Base-by-base conservation (phyloP, 2,888 invertebrate genomes). In the Acrocyrtus sp. region DNA sequence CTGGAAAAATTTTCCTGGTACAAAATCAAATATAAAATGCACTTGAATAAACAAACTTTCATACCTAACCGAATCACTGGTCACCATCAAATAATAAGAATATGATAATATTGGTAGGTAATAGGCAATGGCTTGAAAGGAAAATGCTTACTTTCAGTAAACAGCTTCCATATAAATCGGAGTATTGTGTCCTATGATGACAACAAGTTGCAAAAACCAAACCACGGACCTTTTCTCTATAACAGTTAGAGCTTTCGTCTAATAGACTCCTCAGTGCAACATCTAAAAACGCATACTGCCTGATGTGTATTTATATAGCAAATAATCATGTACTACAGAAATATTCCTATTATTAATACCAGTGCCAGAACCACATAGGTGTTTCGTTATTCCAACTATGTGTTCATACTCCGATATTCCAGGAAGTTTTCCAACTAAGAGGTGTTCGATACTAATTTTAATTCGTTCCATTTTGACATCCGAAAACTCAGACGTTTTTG, bases 311-410 rank as follows among this genome's bases (percentile, higher is more conserved):
- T n/a, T 83, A 65, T 75, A 56, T 72, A 67, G 48, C 27, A 54
- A 17, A 22, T 27, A 15, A 22, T 22, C 22, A 24, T 21, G 6
- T 47, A 19, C 6, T n/a, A 19, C 47, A n/a, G 17, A 47, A 8
- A 47, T n/a, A n/a, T n/a, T n/a, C n/a, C n/a, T n/a, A n/a, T n/a
- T n/a, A n/a, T n/a, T n/a, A 15, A 21, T 82, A 92, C 92, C 93
- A 62, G 95, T 95, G 41, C 95, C 96, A 27, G 88, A 90, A 0
- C 96, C 96, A 84, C 96, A 96, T 45, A 96, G 87, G 84, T 96
- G 96, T 84, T 96, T 96, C 1, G 95, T 92, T 22, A 94, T 85
- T 0, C 90, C 94, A 50, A 92, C 87, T 39, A 88, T 83, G 5
- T 83, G 80, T 5, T 85, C 81, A 21, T 85, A 85, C 6, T 84